Percentiles rank a stretch among this genome's conserved stretches.
These are phyloP conservation scores for Sphaerodactylus townsendi DNA, from an alignment of 2,113 vertebrate species.

Conservation along the genomic window DNA sequence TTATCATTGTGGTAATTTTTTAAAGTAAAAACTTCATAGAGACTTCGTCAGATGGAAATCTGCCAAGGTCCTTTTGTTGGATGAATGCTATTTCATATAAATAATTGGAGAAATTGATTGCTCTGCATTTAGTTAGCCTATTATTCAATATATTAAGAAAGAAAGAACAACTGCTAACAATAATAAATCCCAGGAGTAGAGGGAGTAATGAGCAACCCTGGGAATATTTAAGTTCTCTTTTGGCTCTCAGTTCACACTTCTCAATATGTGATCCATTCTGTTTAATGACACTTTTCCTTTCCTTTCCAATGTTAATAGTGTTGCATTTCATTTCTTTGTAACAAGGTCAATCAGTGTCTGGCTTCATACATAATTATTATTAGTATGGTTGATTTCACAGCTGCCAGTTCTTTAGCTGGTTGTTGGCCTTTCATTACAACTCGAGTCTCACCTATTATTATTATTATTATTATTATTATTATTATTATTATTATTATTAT, in stretches of 20 bases:
- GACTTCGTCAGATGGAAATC: background rate
- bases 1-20: no score
- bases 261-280: background rate
- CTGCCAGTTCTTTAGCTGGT: no score
- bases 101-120: background rate
- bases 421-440: no score
- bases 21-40: background rate
- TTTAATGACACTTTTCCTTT: conserved; percentile 12
- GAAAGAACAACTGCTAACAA: background rate
- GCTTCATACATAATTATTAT: background rate
- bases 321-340: conserved; percentile 15
- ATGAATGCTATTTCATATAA: conserved; percentile 17
- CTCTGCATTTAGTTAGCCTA: background rate
- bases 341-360: background rate
- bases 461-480: no score
- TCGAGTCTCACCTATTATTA: no score
- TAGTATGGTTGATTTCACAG: no score
- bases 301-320: conserved; percentile 19
- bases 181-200: conserved; percentile 9
- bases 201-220: background rate
- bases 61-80: background rate
- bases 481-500: no score
- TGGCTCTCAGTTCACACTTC: conserved; percentile 22
- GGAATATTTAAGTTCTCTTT: conserved; percentile 26
- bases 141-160: background rate